Conservation (phyloP, 1,140 invertebrate genomes). For the Drosophila novamexicana region DNA sequence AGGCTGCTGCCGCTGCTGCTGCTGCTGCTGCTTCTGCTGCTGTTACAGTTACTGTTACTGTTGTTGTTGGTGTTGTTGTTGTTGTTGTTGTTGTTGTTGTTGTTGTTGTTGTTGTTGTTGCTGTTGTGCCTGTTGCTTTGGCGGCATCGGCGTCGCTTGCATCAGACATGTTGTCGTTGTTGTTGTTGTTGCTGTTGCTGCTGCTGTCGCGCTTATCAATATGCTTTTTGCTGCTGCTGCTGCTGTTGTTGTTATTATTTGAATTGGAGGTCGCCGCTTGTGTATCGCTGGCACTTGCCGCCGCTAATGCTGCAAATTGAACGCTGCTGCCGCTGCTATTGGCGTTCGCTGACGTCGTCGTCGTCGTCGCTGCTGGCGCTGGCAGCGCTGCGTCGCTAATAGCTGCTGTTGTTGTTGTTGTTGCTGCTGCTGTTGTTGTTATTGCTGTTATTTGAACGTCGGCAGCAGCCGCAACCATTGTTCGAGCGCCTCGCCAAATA, state of each 20-base stretch:
- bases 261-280: constrained; percentile 54
- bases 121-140: constrained; percentile 13
- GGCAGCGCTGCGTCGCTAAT: constrained; percentile 1
- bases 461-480: constrained; percentile 71
- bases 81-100: constrained; percentile 10
- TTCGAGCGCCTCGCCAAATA: constrained; percentile 54
- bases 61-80: constrained; percentile 22
- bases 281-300: constrained; percentile 36
- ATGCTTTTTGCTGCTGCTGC: constrained; percentile 22
- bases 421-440: constrained; percentile 41
- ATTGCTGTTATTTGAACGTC: constrained; percentile 56
- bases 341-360: constrained; percentile 18
- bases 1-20: not conserved
- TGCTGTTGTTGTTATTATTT: constrained; percentile 51
- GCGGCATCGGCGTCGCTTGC: constrained; percentile 25
- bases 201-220: constrained; percentile 25
- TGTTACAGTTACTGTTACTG: constrained; percentile 3
- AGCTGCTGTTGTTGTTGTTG: constrained; percentile 7
- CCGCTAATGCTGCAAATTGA: constrained; percentile 34
- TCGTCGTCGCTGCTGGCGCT: constrained; percentile 21
- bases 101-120: constrained; percentile 15
- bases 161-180: constrained; percentile 63
- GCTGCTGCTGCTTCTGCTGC: constrained; percentile 3
- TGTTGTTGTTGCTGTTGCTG: constrained; percentile 23
- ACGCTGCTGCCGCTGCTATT: constrained; percentile 32